Conservation (phyloP, 2,113 vertebrate genomes). For the Cacatua alba region DNA sequence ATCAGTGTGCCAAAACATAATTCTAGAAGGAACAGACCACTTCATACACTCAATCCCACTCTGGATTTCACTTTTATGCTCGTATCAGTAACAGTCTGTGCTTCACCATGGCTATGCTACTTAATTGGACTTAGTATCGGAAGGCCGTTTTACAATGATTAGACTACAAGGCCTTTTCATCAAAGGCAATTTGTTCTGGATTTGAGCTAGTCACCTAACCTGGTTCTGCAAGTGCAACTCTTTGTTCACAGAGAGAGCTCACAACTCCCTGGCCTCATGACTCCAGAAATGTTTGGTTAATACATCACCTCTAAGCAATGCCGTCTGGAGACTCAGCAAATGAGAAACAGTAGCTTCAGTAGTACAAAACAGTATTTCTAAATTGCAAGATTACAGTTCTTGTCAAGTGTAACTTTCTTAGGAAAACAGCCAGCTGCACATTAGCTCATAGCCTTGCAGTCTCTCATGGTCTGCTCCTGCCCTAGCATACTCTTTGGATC, state of each 20-base stretch:
- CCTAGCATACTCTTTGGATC: not conserved
- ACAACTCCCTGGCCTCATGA: not conserved
- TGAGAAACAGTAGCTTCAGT: not conserved
- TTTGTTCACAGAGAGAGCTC: not conserved
- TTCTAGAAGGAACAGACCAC: not conserved
- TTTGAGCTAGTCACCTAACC: not conserved
- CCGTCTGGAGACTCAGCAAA: not conserved
- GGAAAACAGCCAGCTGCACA: constrained; percentile 8
- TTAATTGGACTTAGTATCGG: not conserved
- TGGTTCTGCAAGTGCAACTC: not conserved
- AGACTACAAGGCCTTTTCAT: not conserved
- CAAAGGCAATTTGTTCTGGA: not conserved
- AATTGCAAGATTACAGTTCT: not conserved
- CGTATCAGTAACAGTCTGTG: fast-evolving
- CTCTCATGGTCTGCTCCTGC: not conserved
- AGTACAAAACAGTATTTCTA: not conserved
- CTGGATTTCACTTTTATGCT: not conserved
- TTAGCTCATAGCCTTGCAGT: not conserved
- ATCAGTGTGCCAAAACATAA: not conserved
- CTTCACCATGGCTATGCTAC: not conserved
- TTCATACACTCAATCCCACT: not conserved
- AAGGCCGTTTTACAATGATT: not conserved
- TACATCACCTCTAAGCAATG: not conserved
- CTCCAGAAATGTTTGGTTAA: not conserved
- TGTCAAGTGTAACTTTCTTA: not conserved